Base-by-base conservation (phyloP, 2,888 invertebrate species). In the Erebia palarica region DNA sequence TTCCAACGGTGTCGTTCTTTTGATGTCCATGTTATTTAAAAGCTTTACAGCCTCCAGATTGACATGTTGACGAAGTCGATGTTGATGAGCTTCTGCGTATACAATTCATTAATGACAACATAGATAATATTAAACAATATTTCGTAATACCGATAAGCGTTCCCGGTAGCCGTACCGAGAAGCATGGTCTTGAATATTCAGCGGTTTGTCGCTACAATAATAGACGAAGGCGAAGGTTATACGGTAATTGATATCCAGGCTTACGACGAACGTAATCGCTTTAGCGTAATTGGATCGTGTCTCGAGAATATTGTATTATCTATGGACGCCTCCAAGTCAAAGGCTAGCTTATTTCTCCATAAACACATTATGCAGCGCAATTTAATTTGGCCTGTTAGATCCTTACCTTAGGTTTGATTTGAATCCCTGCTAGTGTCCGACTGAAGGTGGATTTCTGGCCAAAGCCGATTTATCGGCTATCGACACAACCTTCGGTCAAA, bases 231-330 rank as follows among this genome's bases (percentile, higher is more conserved):
- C 36, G 64, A 66, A 69, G 63, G 57, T 69, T 64, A 21, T 3
- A 14, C 47, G 65, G 71, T 72, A 74, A 74, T 72, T 70, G 70
- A 72, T 74, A 74, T 27, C 58, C 60, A 13, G 59, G 60, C 65
- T 70, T 60, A 68, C 68, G 71, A 66, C 27, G 55, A 64, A 70
- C 47, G 44, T 73, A 73, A 73, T 73, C 64, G 61, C 27, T 61
- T 73, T 68, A 71, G 16, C 55, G 73, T 70, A 73, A 73, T 73
- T 73, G 65, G 70, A 73, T 73, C 65, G 51, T 42, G 66, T 64
- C 68, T 65, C 47, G 61, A 27, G 27, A 51, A 68, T 68, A 66
- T 66, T 49, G 59, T 67, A 67, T 67, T 59, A 59, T 61, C 21
- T 49, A 59, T 66, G 21, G 58, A 44, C 64, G 27, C 58, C 57